phyloP scores from a whole-genome alignment of 2,797 vertebrate genomes.

The Schizopygopsis malacanthus region DNA sequence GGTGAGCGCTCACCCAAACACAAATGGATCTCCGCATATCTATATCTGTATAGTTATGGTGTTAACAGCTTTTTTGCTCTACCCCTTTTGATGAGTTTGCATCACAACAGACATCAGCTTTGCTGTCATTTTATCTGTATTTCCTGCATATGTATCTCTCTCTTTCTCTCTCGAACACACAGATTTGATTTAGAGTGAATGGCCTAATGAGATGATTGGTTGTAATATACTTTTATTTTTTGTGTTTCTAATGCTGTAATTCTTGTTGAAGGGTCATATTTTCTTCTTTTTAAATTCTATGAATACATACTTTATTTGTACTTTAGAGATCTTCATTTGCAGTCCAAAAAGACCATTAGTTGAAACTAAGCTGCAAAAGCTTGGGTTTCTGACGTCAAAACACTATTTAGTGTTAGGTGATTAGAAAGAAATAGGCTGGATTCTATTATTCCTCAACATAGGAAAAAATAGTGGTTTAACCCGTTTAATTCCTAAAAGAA shows the following conservation, averaged over 20 bases:
- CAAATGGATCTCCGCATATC: background rate
- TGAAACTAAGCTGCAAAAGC: background rate
- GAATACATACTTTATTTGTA: background rate
- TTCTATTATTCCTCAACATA: background rate
- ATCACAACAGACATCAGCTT: slow-evolving; percentile 13
- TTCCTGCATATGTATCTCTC: slow-evolving; percentile 5
- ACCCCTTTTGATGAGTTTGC: background rate
- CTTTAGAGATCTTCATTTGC: background rate
- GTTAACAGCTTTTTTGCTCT: background rate
- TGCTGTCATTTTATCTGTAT: slow-evolving; percentile 20
- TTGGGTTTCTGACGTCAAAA: background rate
- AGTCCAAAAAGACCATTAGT: background rate
- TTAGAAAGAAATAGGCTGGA: background rate
- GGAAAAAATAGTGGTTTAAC: background rate
- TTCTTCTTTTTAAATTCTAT: background rate
- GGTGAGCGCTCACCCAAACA: slow-evolving; percentile 76
- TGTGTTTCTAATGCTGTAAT: background rate
- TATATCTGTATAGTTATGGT: background rate
- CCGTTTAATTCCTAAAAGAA: background rate
- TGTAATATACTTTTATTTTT: background rate
- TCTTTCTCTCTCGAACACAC: slow-evolving; percentile 10
- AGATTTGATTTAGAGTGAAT: background rate
- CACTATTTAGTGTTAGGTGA: background rate
- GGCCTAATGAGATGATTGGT: background rate
- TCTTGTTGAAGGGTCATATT: background rate